phyloP scores from a whole-genome alignment of 2,113 vertebrate genomes.

The Scalopus aquaticus region DNA sequence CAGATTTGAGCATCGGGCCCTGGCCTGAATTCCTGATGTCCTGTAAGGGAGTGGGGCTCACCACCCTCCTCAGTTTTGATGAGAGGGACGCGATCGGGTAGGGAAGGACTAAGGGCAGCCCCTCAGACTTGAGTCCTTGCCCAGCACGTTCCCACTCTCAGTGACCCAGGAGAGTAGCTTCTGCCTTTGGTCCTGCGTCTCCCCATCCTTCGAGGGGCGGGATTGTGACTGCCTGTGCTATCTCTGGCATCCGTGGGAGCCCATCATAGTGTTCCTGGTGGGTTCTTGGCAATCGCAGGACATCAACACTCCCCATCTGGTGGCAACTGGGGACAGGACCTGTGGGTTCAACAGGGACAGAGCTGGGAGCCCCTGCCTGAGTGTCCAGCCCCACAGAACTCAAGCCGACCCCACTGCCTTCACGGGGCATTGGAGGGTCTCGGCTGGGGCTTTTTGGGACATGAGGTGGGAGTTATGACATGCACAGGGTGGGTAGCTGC shows the following conservation, averaged over 20 bases:
- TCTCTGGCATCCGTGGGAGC: not conserved
- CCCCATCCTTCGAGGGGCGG: fast-evolving
- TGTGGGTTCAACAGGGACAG: not conserved
- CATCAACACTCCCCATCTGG: not conserved
- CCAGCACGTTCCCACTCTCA: fast-evolving
- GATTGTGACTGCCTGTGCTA: not conserved
- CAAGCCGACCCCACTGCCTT: fast-evolving
- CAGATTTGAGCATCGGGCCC: too few relatives aligned
- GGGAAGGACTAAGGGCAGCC: not conserved
- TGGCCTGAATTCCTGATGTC: not conserved
- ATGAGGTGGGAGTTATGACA: not conserved
- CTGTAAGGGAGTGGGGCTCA: fast-evolving
- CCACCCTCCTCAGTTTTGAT: fast-evolving
- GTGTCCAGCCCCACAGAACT: fast-evolving
- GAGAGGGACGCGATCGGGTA: not conserved
- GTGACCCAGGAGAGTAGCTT: fast-evolving
- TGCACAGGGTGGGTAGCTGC: not conserved
- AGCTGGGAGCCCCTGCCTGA: not conserved
- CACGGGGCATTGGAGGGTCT: not conserved
- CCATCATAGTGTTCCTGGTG: fast-evolving
- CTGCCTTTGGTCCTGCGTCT: not conserved
- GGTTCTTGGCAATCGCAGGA: fast-evolving
- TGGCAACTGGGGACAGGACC: fast-evolving
- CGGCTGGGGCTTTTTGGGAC: fast-evolving
- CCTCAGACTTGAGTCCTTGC: not conserved